These are phyloP conservation scores for Pluvianellus socialis DNA, from an alignment of 2,113 vertebrate genomes.

Conservation along the genomic window DNA sequence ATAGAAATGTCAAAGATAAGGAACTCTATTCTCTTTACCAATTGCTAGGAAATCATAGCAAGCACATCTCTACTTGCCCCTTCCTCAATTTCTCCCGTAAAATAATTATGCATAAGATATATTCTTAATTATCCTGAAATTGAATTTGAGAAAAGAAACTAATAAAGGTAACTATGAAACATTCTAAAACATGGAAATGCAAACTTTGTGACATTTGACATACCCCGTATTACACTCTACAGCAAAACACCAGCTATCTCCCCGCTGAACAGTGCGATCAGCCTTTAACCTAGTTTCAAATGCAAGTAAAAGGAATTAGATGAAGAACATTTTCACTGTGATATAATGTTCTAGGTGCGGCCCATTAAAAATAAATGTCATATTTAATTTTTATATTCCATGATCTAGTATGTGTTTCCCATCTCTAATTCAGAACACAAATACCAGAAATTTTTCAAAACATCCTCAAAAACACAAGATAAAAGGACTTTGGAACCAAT, in stretches of 20 bases:
- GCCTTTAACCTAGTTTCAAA: neutral
- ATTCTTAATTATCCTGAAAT: neutral
- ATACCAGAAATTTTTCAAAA: constrained; percentile 16
- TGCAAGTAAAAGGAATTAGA: neutral
- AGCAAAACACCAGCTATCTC: neutral
- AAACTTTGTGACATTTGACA: neutral
- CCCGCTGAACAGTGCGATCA: neutral
- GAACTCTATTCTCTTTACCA: neutral
- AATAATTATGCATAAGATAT: neutral
- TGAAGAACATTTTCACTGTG: neutral
- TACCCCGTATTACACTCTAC: neutral
- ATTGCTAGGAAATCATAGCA: neutral
- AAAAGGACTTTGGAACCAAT: constrained; percentile 6
- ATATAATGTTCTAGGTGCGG: neutral
- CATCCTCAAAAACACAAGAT: neutral
- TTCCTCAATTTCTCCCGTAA: neutral
- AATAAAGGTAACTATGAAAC: neutral
- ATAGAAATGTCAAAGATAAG: neutral
- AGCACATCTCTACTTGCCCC: neutral
- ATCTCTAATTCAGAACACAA: neutral
- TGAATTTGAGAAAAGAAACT: neutral
- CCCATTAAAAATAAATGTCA: neutral
- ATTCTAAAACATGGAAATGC: neutral
- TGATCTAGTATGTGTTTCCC: neutral
- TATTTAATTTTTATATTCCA: neutral